These are phyloP conservation scores for Xyrauchen texanus DNA, from an alignment of 2,113 vertebrate genomes.

Conservation along the genomic window DNA sequence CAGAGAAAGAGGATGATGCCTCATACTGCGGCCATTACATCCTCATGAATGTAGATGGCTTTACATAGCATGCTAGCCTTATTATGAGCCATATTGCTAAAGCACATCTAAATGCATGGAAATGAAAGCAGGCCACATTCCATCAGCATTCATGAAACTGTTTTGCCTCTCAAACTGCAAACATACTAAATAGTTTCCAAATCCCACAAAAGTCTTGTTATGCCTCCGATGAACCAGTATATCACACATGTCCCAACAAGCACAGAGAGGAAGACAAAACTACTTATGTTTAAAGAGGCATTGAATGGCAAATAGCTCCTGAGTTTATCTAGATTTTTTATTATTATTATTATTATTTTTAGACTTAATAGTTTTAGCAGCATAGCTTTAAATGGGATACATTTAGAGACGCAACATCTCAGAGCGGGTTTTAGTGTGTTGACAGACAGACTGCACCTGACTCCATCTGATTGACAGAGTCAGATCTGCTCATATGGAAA, in stretches of 20 bases:
- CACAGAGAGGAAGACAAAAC: constrained; percentile 27
- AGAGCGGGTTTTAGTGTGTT: no score
- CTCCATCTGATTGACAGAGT: no score
- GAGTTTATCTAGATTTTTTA: constrained; percentile 22
- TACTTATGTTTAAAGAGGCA: constrained; percentile 32
- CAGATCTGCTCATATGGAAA: no score
- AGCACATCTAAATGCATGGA: constrained; percentile 17
- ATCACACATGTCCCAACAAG: constrained; percentile 33
- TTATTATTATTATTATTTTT: constrained; percentile 38
- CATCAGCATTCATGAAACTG: constrained; percentile 5
- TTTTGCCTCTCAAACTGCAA: constrained; percentile 19
- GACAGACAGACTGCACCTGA: no score
- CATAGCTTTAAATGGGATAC: no score
- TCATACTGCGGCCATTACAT: not conserved
- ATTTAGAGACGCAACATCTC: no score
- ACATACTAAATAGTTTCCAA: constrained; percentile 18
- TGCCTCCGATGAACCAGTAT: constrained; percentile 12
- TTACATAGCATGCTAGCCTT: constrained; percentile 9
- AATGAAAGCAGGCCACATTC: constrained; percentile 20
- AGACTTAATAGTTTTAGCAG: no score
- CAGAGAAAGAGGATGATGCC: not conserved
- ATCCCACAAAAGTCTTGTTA: constrained; percentile 17
- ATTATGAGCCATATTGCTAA: not conserved
- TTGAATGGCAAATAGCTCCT: constrained; percentile 11
- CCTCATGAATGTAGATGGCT: constrained; percentile 20